Evolutionary conservation across 2,888 invertebrate species (phyloP), one percentile per base, ranked within the genome.

Genomic region (Orthosia cruda): DNA sequence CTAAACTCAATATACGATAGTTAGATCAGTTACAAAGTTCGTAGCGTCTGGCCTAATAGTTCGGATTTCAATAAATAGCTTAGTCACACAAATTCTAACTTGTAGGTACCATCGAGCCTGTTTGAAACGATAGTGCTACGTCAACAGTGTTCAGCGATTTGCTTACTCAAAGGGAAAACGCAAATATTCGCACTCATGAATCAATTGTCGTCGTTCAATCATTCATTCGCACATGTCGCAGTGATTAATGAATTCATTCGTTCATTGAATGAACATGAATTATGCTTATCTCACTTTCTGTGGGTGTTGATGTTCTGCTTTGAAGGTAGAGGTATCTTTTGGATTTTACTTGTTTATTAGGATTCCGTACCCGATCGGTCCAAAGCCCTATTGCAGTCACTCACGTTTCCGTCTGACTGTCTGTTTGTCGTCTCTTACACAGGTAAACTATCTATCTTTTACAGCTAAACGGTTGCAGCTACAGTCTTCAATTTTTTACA

Each of bases 181-280:
- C 61, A 74, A 80, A 81, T 80, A 71, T 74, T 71, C 71, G 23
- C 58, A 50, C 47, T 74, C 68, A 71, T 69, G 77, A 73, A 81
- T 71, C 85, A 84, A 84, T 81, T 61, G 71, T 47, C 45, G 26
- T 68, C 32, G 55, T 83, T 76, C 70, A 75, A 75, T 82, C 72
- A 80, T 75, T 83, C 81, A 68, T 64, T 70, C 59, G 18, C 81
- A 80, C 47, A 68, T 80, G 81, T 49, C 49, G 68, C 65, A 16
- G 50, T 80, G 72, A 84, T 80, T 80, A 71, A 73, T 84, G 67
- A 57, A 62, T 68, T 76, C 55, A 61, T 73, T 68, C 71, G 20
- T 63, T 68, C 49, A 20, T 62, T 72, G 58, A 83, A 45, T 74
- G 68, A 71, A 55, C 32, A 15, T 26, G 20, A 68, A 49, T 77